phyloP scores from a whole-genome alignment of 2,888 invertebrate species.

The Pteria penguin region DNA sequence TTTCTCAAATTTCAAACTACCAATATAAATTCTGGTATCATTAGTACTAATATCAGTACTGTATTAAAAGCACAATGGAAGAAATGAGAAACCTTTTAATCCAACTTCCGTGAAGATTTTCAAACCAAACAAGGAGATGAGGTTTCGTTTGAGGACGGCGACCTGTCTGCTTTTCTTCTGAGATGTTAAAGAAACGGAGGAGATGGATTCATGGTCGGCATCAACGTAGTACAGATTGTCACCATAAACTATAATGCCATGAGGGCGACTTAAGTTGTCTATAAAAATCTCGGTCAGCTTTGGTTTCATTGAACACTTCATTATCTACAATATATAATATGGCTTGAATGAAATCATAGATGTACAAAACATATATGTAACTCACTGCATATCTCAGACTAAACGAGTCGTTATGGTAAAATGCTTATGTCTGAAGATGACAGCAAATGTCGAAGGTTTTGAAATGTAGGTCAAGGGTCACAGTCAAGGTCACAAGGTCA shows the following conservation, averaged over 20 bases:
- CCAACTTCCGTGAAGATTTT: slow-evolving; percentile 64
- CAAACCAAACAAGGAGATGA: slow-evolving; percentile 55
- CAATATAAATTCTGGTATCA: no score
- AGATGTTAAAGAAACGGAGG: slow-evolving; percentile 89
- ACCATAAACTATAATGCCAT: slow-evolving; percentile 84
- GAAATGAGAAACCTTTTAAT: slow-evolving; percentile 76
- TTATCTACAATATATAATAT: no score
- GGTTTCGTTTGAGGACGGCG: slow-evolving; percentile 54
- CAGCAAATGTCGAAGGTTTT: no score
- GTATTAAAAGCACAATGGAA: background rate
- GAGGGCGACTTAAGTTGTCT: slow-evolving; percentile 53
- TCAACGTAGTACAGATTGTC: slow-evolving; percentile 92
- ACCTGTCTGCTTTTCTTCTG: slow-evolving; percentile 34
- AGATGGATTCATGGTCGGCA: slow-evolving; percentile 92
- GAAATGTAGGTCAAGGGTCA: no score
- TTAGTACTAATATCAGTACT: no score
- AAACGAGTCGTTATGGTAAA: no score
- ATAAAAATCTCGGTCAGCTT: slow-evolving; percentile 38
- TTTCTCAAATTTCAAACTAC: no score
- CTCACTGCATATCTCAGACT: no score
- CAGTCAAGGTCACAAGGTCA: no score
- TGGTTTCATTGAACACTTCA: slow-evolving; percentile 14
- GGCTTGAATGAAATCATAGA: no score
- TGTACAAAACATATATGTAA: no score
- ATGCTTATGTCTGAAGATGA: no score